Conservation (phyloP, 2,113 vertebrate species). For the Daphoenositta chrysoptera region DNA sequence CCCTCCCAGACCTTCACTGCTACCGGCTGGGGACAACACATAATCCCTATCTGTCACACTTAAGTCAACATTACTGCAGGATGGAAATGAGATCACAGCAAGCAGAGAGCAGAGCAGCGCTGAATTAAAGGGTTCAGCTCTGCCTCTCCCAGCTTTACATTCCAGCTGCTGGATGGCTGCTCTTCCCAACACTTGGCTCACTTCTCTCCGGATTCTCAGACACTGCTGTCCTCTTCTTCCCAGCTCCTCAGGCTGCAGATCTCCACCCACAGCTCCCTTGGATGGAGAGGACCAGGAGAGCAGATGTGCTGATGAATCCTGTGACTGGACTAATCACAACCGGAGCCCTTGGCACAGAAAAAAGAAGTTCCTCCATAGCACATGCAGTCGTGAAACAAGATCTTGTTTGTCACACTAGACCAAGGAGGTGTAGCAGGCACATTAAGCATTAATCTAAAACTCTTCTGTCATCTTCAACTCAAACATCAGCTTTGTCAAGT, state of each 20-base stretch:
- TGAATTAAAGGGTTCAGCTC: not conserved
- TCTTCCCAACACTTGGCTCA: not conserved
- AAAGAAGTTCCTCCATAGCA: not conserved
- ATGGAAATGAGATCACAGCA: not conserved
- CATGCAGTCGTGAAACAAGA: not conserved
- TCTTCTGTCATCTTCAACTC: not conserved
- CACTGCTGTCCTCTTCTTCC: not conserved
- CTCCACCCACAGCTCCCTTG: not conserved
- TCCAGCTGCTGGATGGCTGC: fast-evolving
- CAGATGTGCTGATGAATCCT: not conserved
- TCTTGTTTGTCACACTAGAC: not conserved
- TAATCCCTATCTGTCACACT: not conserved
- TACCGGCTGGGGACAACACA: not conserved
- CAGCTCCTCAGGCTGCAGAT: not conserved
- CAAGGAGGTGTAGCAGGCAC: not conserved
- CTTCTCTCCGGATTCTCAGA: not conserved
- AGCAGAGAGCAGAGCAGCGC: not conserved
- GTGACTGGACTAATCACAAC: not conserved
- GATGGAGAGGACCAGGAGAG: not conserved
- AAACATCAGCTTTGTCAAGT: not conserved
- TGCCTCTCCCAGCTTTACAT: not conserved
- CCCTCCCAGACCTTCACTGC: not conserved
- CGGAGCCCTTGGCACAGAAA: not conserved
- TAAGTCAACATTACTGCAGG: not conserved
- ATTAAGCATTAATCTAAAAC: not conserved